These are phyloP conservation scores for Nycteola revayana DNA, from an alignment of 2,888 invertebrate species.

Conservation along the genomic window DNA sequence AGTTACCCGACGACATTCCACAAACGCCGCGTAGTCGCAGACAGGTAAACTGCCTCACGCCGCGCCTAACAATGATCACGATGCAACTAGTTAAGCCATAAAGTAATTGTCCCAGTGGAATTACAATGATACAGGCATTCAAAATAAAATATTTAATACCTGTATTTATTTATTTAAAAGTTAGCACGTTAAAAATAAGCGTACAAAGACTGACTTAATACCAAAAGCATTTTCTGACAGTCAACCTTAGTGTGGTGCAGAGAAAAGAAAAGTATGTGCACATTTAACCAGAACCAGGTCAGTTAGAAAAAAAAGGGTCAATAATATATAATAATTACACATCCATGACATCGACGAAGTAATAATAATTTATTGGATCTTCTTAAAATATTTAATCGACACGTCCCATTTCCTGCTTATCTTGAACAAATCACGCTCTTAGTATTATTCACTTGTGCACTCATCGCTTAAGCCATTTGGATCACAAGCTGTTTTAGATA, in stretches of 20 bases:
- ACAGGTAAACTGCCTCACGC: conserved; percentile 45
- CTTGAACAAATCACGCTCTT: conserved; percentile 29
- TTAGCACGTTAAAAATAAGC: no score
- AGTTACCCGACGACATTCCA: conserved; percentile 68
- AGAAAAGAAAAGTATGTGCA: no score
- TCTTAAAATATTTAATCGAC: conserved; percentile 37
- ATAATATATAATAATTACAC: no score
- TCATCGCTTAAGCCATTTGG: no score
- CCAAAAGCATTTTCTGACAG: no score
- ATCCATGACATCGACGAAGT: conserved; percentile 23
- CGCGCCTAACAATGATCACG: conserved; percentile 29
- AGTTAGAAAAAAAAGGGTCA: no score
- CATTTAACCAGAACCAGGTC: no score
- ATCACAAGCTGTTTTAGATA: conserved; percentile 38
- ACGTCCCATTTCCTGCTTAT: conserved; percentile 35
- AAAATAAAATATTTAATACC: conserved; percentile 20
- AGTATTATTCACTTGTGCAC: no score
- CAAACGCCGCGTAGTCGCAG: conserved; percentile 45
- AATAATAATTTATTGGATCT: conserved; percentile 40
- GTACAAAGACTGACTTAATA: no score
- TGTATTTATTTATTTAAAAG: no score
- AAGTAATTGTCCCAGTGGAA: conserved; percentile 18
- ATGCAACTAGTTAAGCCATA: conserved; percentile 9
- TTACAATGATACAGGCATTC: conserved; percentile 18
- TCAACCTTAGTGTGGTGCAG: no score